Percentiles rank a stretch among this genome's conserved stretches.
phyloP scores from a whole-genome alignment of 2,888 invertebrate genomes.

The Cheilosia grossa region DNA sequence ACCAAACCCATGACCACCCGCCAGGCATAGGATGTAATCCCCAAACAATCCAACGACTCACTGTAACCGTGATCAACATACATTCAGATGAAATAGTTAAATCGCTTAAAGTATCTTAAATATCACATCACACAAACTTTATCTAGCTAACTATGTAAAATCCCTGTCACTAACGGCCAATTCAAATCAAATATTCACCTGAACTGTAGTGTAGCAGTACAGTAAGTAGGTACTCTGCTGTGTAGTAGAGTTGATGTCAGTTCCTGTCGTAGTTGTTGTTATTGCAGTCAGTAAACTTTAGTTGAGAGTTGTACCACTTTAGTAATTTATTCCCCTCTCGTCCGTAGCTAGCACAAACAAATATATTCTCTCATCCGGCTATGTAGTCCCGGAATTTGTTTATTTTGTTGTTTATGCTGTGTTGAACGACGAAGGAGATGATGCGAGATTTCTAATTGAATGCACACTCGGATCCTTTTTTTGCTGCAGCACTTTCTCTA shows the following conservation, averaged over 20 bases:
- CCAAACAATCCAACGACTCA: slow-evolving; percentile 10
- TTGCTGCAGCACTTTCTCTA: slow-evolving; percentile 51
- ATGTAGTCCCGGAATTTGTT: slow-evolving; percentile 57
- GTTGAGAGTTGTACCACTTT: slow-evolving; percentile 63
- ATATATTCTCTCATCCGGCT: slow-evolving; percentile 61
- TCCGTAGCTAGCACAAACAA: slow-evolving; percentile 46
- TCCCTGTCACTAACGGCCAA: slow-evolving; percentile 70
- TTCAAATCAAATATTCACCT: slow-evolving; percentile 75
- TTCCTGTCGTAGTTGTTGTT: slow-evolving; percentile 49
- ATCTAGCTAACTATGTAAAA: slow-evolving; percentile 30
- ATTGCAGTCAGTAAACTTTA: slow-evolving; percentile 47
- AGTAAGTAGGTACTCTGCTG: slow-evolving; percentile 12
- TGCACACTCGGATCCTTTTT: slow-evolving; percentile 60
- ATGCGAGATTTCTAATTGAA: slow-evolving; percentile 57
- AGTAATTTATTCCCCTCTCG: slow-evolving; percentile 75
- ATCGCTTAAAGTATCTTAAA: slow-evolving; percentile 39
- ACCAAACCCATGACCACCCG: slow-evolving; percentile 26
- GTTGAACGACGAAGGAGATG: slow-evolving; percentile 6
- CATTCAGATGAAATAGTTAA: slow-evolving; percentile 37
- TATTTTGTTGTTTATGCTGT: slow-evolving; percentile 30
- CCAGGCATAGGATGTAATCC: slow-evolving; percentile 46
- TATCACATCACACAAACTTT: neutral
- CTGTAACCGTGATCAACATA: slow-evolving; percentile 44
- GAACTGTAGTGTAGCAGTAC: slow-evolving; percentile 55
- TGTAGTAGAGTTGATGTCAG: slow-evolving; percentile 18